Evolutionary conservation across 1,140 invertebrate genomes (phyloP).

Genomic region (Magallana angulata): DNA sequence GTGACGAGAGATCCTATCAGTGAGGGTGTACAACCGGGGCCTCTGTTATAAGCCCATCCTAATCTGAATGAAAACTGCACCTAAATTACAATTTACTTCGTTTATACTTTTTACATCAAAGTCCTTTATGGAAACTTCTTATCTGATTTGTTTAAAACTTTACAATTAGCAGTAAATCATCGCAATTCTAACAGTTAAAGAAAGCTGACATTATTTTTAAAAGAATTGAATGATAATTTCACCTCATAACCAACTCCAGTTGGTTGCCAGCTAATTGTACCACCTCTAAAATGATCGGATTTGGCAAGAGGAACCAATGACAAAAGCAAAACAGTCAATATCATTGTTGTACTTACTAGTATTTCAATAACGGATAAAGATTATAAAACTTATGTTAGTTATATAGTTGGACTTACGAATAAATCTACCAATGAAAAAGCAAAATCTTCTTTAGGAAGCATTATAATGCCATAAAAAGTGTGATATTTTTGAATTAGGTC

Average conservation of each 20-base stretch:
- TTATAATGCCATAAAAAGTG: neutral
- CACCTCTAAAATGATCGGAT: slow-evolving; percentile 5
- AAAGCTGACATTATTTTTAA: neutral
- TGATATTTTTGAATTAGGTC: neutral
- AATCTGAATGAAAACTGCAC: slow-evolving; percentile 20
- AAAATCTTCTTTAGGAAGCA: neutral
- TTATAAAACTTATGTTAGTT: no score
- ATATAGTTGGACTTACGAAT: no score
- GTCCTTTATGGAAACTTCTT: neutral
- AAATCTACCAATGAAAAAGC: neutral
- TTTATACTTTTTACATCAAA: neutral
- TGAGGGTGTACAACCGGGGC: neutral
- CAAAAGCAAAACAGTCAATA: no score
- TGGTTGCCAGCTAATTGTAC: neutral
- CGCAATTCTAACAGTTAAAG: no score
- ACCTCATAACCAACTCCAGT: neutral
- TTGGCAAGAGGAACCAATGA: neutral
- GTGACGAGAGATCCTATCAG: neutral
- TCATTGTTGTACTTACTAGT: no score
- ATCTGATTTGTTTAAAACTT: no score
- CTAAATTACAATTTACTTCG: neutral
- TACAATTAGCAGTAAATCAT: no score
- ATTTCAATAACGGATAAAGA: no score
- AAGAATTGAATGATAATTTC: neutral
- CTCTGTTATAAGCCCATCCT: neutral